phyloP scores from a whole-genome alignment of 1,140 invertebrate species.

The Homalodisca vitripennis region DNA sequence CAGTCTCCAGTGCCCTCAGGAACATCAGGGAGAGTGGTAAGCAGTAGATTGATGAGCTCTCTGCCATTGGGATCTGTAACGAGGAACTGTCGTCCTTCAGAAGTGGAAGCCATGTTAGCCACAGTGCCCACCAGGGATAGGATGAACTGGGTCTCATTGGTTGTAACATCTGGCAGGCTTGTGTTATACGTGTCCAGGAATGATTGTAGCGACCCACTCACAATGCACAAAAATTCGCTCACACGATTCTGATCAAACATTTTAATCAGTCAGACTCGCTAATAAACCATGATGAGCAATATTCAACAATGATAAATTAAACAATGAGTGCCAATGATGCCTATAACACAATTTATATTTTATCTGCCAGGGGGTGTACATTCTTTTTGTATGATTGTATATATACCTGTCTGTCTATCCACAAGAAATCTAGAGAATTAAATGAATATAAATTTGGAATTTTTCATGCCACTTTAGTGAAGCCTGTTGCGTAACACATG shows the following conservation, averaged over 20 bases:
- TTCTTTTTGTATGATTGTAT: too few species aligned
- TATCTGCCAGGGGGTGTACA: too few species aligned
- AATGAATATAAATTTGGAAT: too few species aligned
- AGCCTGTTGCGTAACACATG: too few species aligned
- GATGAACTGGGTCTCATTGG: conserved; percentile 49
- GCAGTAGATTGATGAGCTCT: conserved; percentile 45
- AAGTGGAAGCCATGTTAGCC: conserved; percentile 47
- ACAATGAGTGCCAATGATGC: too few species aligned
- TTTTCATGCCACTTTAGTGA: too few species aligned
- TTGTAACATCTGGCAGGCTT: conserved; percentile 43
- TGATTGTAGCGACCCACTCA: conserved; percentile 47
- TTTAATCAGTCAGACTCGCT: too few species aligned
- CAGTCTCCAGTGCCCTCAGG: conserved; percentile 42
- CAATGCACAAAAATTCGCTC: conserved; percentile 47
- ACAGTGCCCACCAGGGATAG: conserved; percentile 48
- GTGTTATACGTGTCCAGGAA: conserved; percentile 48
- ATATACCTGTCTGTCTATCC: too few species aligned
- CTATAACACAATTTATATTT: too few species aligned
- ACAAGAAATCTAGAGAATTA: too few species aligned
- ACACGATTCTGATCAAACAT: conserved; percentile 45
- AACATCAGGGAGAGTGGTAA: conserved; percentile 43
- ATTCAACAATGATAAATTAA: too few species aligned
- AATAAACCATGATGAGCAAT: too few species aligned
- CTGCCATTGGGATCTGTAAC: conserved; percentile 45
- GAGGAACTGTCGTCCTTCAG: conserved; percentile 48